A percentile compares a stretch with the other conserved stretches of the same genome.
Conservation (phyloP, 2,797 vertebrate species). For the Onychomys arenicola region DNA sequence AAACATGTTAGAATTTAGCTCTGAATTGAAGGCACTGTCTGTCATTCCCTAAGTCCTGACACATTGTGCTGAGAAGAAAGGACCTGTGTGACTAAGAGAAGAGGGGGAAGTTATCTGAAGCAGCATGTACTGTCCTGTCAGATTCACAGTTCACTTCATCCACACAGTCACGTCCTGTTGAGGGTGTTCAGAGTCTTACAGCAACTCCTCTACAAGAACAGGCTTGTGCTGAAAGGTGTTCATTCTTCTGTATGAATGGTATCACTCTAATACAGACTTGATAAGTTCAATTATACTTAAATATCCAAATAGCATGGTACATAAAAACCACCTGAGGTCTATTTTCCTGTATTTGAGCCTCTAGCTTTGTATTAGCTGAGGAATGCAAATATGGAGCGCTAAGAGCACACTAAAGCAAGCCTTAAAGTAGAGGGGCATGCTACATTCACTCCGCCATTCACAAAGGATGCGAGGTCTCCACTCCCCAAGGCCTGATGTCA, state of each 20-base stretch:
- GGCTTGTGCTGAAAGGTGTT: neutral
- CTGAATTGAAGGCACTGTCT: constrained; percentile 24
- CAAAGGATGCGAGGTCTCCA: neutral
- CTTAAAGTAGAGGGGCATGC: no score
- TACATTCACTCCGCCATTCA: neutral
- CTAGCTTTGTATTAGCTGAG: neutral
- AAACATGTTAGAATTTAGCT: neutral
- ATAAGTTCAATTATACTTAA: neutral
- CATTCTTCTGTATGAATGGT: neutral
- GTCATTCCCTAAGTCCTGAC: neutral
- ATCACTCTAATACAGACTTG: neutral
- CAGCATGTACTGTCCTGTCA: neutral
- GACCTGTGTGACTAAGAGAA: constrained; percentile 21
- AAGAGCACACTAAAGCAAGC: neutral
- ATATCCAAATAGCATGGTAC: neutral
- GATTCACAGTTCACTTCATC: neutral
- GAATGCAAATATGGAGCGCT: neutral
- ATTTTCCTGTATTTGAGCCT: neutral
- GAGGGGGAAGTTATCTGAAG: neutral
- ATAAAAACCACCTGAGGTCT: neutral
- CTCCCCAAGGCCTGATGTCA: constrained; percentile 74
- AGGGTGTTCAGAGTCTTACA: neutral
- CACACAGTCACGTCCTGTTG: neutral
- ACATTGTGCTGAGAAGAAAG: constrained; percentile 55
- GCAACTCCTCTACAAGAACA: neutral